Evolutionary conservation across 1,140 invertebrate species (phyloP).

Genomic region (Drosophila micromelanica): DNA sequence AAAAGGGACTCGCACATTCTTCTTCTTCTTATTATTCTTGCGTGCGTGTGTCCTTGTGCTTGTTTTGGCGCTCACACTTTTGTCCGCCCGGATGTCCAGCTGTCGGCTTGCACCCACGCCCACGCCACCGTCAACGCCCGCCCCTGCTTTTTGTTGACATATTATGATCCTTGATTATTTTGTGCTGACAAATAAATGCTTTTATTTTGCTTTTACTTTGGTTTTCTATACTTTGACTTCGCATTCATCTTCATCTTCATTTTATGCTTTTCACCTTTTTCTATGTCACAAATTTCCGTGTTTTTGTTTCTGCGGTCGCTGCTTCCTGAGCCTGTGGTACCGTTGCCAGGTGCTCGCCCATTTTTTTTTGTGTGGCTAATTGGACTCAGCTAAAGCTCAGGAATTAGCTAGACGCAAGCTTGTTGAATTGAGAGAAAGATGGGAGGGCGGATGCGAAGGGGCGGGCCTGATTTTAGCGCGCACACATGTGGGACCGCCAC

Average conservation of each 20-base stretch:
- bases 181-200: constrained; percentile 82
- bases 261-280: constrained; percentile 18
- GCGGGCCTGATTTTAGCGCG: constrained; percentile 1
- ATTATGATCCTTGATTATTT: constrained; percentile 83
- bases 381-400: constrained; percentile 27
- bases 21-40: constrained; percentile 3
- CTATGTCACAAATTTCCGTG: constrained; percentile 27
- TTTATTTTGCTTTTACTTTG: constrained; percentile 56
- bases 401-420: constrained; percentile 3
- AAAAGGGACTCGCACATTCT: constrained; percentile 25
- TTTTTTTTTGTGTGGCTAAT: constrained; percentile 25
- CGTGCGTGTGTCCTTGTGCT: constrained; percentile 64
- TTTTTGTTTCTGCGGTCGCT: constrained; percentile 19
- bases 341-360: constrained; percentile 40
- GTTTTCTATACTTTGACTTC: constrained; percentile 11
- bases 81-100: constrained; percentile 22
- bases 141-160: constrained; percentile 69
- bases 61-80: constrained; percentile 44
- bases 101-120: constrained; percentile 26
- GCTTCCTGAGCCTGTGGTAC: constrained; percentile 7
- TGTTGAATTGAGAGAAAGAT: not conserved
- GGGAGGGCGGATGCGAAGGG: not conserved
- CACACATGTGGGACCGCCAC: constrained; percentile 23
- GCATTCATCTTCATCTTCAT: constrained; percentile 13
- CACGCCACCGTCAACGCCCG: too few species aligned